Evolutionary conservation across 2,888 invertebrate genomes (phyloP), one percentile per base, ranked within the genome.

Genomic region (Callinectes sapidus): DNA sequence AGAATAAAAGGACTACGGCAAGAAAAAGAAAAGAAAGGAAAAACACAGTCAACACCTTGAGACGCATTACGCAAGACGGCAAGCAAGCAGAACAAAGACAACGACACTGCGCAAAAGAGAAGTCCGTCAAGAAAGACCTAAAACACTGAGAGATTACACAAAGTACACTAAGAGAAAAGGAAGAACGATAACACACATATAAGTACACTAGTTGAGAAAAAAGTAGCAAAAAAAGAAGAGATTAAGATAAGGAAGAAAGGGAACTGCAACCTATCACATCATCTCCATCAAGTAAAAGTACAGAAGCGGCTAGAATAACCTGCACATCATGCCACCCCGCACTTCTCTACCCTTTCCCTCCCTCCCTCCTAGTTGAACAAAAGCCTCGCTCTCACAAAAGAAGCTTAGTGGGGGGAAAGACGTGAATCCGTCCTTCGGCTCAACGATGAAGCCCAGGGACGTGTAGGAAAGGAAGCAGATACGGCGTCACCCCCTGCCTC

Each of bases 351-450:
- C 71, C n/a, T 28, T 71, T 18, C 71, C n/a, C 28, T 28, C 71
- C 35, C 32, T 81, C 81, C 71, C 71, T 71, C n/a, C n/a, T 23
- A 23, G 16, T 61, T 13, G 16, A 32, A 81, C 81, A 81, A 81
- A 81, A 10, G 23, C 81, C 81, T 71, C 23, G n/a, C 71, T 71
- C 32, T 32, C 81, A 81, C 81, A 81, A 81, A 71, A 81, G 81
- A 81, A 10, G 35, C 35, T 32, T 35, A 81, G 81, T 81, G 35
- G 81, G 35, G 77, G 81, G 35, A 35, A 81, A 35, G 81, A 81
- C 81, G 81, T 32, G 81, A 81, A 81, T 35, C 81, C 14, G 35
- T 32, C 81, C 35, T 35, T 32, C 23, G 13, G 48, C 48, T 48
- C 48, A 48, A 32, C 81, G 81, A 35, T 16, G 81, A 32, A 35